Evolutionary conservation across 2,797 vertebrate genomes (phyloP).

Genomic region (Crocidura indochinensis): DNA sequence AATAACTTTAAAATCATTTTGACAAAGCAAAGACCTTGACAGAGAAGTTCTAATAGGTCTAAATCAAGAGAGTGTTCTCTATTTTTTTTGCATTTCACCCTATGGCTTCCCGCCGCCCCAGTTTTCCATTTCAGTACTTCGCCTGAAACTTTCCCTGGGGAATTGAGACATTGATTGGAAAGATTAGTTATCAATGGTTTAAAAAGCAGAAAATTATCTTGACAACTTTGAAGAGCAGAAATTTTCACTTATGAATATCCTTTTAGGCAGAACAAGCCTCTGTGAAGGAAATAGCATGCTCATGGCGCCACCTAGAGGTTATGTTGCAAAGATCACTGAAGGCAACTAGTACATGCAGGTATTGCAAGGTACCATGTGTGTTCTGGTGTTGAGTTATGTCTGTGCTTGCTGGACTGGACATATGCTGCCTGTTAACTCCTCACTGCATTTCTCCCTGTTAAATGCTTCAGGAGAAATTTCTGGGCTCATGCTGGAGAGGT

Average conservation of each 20-base stretch:
- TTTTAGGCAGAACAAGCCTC: background rate
- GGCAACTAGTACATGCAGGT: background rate
- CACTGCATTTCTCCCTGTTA: background rate
- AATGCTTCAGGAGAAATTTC: background rate
- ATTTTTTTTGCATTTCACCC: background rate
- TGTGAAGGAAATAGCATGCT: background rate
- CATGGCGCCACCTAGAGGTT: constrained; percentile 62
- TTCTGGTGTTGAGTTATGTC: background rate
- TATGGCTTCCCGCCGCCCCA: background rate
- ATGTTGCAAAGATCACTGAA: background rate
- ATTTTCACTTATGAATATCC: background rate
- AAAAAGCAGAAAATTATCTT: background rate
- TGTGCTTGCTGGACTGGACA: background rate
- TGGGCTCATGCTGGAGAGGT: too few species aligned
- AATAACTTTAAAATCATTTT: constrained; percentile 13
- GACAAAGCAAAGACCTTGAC: background rate
- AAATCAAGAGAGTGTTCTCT: background rate
- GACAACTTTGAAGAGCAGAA: background rate
- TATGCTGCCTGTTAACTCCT: background rate
- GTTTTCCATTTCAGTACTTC: constrained; percentile 23
- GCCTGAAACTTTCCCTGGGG: background rate
- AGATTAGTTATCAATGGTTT: background rate
- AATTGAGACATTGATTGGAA: background rate
- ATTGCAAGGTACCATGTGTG: too few species aligned
- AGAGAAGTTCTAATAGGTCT: background rate